Evolutionary conservation across 2,113 vertebrate species (phyloP).

Genomic region (Anolis sagrei): DNA sequence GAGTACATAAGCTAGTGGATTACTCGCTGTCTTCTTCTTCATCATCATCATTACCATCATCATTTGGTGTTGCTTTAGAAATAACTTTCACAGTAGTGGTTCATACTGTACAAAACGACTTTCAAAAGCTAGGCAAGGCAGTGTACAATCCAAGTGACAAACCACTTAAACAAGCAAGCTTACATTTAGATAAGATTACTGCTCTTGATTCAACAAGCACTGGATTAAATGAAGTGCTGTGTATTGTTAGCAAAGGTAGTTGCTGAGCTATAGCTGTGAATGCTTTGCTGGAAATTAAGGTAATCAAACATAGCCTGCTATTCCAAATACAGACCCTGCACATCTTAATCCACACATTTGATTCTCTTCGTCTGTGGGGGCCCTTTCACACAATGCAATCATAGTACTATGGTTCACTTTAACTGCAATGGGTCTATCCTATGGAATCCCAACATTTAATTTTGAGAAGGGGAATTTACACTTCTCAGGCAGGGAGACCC

Average conservation of each 20-base stretch:
- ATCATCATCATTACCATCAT: too few relatives aligned
- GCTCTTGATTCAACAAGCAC: not conserved
- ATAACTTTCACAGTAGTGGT: not conserved
- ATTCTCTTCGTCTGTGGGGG: too few relatives aligned
- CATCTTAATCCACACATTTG: not conserved
- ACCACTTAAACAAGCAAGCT: not conserved
- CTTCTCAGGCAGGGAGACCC: too few relatives aligned
- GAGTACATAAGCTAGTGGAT: too few relatives aligned
- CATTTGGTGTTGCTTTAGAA: too few relatives aligned
- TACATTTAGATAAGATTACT: not conserved
- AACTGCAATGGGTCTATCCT: too few relatives aligned
- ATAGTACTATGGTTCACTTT: too few relatives aligned
- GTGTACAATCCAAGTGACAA: not conserved
- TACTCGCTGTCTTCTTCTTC: too few relatives aligned
- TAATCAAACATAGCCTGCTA: not conserved
- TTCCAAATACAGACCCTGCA: not conserved
- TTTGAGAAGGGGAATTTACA: too few relatives aligned
- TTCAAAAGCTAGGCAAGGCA: not conserved
- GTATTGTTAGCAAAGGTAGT: not conserved
- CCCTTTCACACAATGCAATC: too few relatives aligned
- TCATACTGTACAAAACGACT: not conserved
- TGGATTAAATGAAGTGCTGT: not conserved
- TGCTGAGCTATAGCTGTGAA: not conserved
- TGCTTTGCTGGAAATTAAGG: constrained; percentile 4
- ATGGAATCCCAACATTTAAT: too few relatives aligned